A percentile compares a stretch with the other conserved stretches of the same genome.
Evolutionary conservation across 1,140 invertebrate species (phyloP).

Genomic region (Metaphire vulgaris): DNA sequence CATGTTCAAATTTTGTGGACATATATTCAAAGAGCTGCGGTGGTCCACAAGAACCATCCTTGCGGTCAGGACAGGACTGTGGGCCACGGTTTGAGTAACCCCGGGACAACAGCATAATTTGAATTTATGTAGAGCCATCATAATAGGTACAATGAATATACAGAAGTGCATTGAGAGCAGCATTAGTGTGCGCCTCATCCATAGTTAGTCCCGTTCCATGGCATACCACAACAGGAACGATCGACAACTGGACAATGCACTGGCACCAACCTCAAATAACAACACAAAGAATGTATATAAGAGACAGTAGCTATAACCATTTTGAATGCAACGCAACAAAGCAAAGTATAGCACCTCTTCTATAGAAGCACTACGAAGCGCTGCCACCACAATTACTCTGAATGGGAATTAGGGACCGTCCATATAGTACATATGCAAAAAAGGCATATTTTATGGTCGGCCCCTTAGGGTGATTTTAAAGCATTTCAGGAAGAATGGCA

Average conservation of each 20-base stretch:
- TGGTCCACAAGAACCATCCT: too few species aligned
- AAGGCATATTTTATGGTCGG: too few species aligned
- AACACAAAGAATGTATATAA: neutral
- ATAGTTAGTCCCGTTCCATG: neutral
- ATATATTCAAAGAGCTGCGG: too few species aligned
- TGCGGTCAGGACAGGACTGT: too few species aligned
- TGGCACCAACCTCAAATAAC: neutral
- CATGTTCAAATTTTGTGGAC: too few species aligned
- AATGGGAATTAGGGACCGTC: neutral
- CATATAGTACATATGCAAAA: neutral
- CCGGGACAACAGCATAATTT: too few species aligned
- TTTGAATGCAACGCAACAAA: neutral
- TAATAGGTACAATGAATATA: too few species aligned
- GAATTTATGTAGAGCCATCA: too few species aligned
- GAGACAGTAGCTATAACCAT: neutral
- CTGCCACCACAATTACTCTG: neutral
- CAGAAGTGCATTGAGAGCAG: neutral
- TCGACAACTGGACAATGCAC: neutral
- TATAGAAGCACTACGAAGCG: neutral
- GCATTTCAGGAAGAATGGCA: neutral
- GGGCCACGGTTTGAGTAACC: too few species aligned
- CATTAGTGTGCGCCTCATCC: neutral
- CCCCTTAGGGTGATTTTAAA: neutral
- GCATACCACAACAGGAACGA: neutral
- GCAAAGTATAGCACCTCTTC: neutral